Evolutionary conservation across 2,113 vertebrate genomes (phyloP).

Genomic region (Crocuta crocuta): DNA sequence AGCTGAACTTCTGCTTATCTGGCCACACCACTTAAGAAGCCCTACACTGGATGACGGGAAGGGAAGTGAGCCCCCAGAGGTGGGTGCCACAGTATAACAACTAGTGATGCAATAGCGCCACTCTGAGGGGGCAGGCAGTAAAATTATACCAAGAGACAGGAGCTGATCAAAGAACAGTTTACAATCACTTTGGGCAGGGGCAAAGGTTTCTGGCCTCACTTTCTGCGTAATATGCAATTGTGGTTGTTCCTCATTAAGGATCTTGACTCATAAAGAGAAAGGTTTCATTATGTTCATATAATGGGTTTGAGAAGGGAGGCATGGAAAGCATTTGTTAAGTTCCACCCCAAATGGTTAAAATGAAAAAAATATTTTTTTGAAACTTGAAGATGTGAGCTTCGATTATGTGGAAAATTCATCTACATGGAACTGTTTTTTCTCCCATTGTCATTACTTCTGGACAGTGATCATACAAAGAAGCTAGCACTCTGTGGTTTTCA

Average conservation of each 20-base stretch:
- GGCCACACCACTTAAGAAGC: neutral
- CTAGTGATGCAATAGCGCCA: fast-evolving
- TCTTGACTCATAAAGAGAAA: slow-evolving; percentile 10
- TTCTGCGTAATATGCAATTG: neutral
- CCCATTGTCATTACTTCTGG: neutral
- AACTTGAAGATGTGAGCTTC: neutral
- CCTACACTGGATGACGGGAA: neutral
- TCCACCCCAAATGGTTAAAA: slow-evolving; percentile 19
- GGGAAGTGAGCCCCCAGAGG: neutral
- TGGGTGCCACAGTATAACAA: neutral
- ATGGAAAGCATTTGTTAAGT: neutral
- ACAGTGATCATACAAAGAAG: neutral
- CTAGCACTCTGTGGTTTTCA: neutral
- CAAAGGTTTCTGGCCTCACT: neutral
- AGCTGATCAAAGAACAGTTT: neutral
- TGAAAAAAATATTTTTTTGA: neutral
- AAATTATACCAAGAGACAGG: neutral
- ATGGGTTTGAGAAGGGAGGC: neutral
- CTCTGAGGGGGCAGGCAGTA: neutral
- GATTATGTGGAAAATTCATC: neutral
- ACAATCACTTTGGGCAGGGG: neutral
- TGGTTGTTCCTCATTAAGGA: neutral
- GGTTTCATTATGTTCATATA: neutral
- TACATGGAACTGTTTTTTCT: neutral
- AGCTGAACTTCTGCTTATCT: slow-evolving; percentile 15